Percentiles rank a stretch among this genome's conserved stretches.
Evolutionary conservation across 2,888 invertebrate genomes (phyloP).

Genomic region (Callyntrura sp.): DNA sequence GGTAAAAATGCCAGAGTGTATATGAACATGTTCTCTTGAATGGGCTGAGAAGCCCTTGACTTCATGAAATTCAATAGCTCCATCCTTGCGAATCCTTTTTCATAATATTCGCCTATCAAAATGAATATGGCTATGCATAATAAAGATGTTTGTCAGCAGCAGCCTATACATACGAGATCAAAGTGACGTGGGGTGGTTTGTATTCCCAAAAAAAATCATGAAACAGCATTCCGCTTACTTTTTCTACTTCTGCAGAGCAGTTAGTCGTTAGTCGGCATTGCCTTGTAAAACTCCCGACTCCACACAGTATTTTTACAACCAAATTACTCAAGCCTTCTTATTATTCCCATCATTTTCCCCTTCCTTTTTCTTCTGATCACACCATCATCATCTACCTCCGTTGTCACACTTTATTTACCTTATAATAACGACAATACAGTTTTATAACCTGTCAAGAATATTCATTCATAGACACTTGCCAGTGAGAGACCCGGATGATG

Average conservation of each 20-base stretch:
- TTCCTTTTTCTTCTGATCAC: neutral
- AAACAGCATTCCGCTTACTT: conserved; percentile 22
- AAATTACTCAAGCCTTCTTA: neutral
- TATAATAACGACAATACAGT: conserved; percentile 39
- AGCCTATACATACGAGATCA: conserved; percentile 10
- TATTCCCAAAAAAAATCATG: neutral
- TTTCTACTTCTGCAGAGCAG: neutral
- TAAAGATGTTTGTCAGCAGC: neutral
- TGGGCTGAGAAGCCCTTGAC: conserved; percentile 52
- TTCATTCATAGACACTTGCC: conserved; percentile 29
- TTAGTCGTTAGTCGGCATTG: neutral
- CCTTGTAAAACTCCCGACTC: neutral
- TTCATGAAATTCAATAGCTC: conserved; percentile 46
- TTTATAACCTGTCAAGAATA: conserved; percentile 19
- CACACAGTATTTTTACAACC: neutral
- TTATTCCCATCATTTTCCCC: neutral
- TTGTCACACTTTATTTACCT: conserved; percentile 53
- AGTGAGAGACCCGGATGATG: neutral
- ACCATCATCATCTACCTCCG: neutral
- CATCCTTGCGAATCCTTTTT: conserved; percentile 74
- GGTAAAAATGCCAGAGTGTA: neutral
- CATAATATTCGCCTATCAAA: neutral
- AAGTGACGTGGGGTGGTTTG: neutral
- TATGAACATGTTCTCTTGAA: neutral
- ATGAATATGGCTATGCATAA: neutral